Conservation (phyloP, 1,140 invertebrate species). For the Conopomorpha cramerella region DNA sequence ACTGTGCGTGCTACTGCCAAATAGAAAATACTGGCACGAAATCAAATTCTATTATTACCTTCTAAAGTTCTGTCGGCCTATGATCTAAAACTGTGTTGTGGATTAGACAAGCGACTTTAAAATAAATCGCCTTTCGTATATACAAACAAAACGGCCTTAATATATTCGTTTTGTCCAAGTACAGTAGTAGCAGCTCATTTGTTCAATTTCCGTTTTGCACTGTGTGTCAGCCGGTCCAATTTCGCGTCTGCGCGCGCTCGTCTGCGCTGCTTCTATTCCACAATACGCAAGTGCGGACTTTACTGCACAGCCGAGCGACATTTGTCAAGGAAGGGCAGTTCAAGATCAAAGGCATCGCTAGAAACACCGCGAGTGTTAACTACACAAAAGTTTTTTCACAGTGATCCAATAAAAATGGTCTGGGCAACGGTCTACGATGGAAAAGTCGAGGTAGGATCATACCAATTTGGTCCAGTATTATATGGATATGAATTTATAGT, state of each 20-base stretch:
- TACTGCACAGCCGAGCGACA: constrained; percentile 32
- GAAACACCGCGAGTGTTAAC: constrained; percentile 21
- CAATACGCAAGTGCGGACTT: constrained; percentile 42
- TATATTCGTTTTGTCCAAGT: no score
- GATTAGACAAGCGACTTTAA: no score
- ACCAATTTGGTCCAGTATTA: no score
- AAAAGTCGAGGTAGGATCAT: constrained; percentile 51
- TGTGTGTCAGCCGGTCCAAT: no score
- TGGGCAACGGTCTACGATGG: constrained; percentile 46
- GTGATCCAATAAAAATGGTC: constrained; percentile 31
- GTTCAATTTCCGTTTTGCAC: no score
- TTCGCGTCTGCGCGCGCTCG: constrained; percentile 1
- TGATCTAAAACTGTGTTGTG: neutral
- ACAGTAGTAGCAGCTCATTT: no score
- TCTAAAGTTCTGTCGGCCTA: neutral
- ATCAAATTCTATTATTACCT: constrained; percentile 39
- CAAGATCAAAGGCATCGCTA: constrained; percentile 46
- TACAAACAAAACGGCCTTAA: no score
- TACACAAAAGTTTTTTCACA: constrained; percentile 21
- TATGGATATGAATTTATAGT: no score
- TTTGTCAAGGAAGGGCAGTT: constrained; percentile 50
- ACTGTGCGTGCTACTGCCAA: no score
- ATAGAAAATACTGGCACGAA: constrained; percentile 25
- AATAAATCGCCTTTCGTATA: no score
- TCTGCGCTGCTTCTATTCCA: no score